A percentile compares a stretch with the other conserved stretches of the same genome.
Evolutionary conservation across 2,888 invertebrate species (phyloP).

Genomic region (Lithophane semibrunnea): DNA sequence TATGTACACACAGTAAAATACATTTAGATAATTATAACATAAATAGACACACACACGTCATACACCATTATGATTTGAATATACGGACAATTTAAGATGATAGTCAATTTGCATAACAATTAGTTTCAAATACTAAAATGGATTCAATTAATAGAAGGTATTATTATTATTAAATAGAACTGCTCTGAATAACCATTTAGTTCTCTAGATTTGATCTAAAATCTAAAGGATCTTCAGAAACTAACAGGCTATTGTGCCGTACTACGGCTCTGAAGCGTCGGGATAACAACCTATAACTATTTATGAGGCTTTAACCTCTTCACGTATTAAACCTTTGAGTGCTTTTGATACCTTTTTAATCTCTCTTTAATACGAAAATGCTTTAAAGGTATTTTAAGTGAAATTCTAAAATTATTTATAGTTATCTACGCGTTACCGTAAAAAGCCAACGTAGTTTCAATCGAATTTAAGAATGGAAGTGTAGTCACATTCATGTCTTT

Average conservation of each 20-base stretch:
- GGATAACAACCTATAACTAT: conserved; percentile 40
- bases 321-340: conserved; percentile 20
- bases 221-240: neutral
- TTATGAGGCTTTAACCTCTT: conserved; percentile 39
- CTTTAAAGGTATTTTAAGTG: conserved; percentile 13
- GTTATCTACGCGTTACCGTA: neutral
- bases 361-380: conserved; percentile 15
- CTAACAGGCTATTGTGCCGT: neutral
- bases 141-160: neutral
- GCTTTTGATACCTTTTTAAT: conserved; percentile 45
- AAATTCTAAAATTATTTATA: neutral
- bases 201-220: neutral
- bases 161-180: neutral
- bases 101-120: too few species aligned
- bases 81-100: too few species aligned
- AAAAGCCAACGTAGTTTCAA: neutral
- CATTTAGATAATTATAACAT: too few species aligned
- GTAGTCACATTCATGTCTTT: neutral
- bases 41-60: too few species aligned
- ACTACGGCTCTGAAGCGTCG: neutral
- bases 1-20: too few species aligned
- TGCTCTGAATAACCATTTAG: conserved; percentile 2
- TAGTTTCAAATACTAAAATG: too few species aligned
- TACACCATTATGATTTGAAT: too few species aligned
- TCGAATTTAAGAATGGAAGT: neutral